A percentile compares a stretch with the other conserved stretches of the same genome.
phyloP scores from a whole-genome alignment of 2,888 invertebrate species.

The Mellilla xanthometata region DNA sequence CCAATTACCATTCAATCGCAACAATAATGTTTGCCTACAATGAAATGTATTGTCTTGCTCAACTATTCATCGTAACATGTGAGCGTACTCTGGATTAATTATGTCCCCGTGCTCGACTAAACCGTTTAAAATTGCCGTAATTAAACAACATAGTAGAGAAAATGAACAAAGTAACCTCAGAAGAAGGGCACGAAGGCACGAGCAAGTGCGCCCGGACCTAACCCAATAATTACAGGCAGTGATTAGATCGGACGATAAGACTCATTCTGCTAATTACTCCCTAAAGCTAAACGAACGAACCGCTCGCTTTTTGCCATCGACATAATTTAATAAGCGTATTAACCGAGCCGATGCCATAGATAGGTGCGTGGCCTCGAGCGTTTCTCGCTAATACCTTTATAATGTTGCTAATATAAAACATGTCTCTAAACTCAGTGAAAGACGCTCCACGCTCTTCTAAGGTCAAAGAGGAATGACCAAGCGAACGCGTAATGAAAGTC shows the following conservation, averaged over 20 bases:
- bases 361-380: constrained; percentile 65
- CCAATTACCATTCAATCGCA: constrained; percentile 62
- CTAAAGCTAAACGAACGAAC: constrained; percentile 75
- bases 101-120: not conserved
- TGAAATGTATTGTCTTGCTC: constrained; percentile 49
- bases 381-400: constrained; percentile 66
- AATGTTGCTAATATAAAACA: constrained; percentile 54
- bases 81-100: constrained; percentile 5
- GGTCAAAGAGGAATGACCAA: constrained; percentile 81
- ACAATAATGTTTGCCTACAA: constrained; percentile 60
- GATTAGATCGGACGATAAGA: constrained; percentile 76
- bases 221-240: constrained; percentile 74
- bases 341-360: constrained; percentile 74
- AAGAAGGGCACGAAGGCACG: constrained; percentile 43
- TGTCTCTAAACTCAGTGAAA: constrained; percentile 47
- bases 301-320: constrained; percentile 74
- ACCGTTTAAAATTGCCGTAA: constrained; percentile 3
- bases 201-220: constrained; percentile 53
- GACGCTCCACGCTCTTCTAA: constrained; percentile 46
- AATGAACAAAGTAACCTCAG: constrained; percentile 38
- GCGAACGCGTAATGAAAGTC: constrained; percentile 66
- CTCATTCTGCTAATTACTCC: constrained; percentile 81
- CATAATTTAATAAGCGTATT: constrained; percentile 81
- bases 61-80: constrained; percentile 24
- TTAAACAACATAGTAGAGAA: constrained; percentile 20